phyloP scores from a whole-genome alignment of 2,113 vertebrate species.

The Nannobrachium achirus region DNA sequence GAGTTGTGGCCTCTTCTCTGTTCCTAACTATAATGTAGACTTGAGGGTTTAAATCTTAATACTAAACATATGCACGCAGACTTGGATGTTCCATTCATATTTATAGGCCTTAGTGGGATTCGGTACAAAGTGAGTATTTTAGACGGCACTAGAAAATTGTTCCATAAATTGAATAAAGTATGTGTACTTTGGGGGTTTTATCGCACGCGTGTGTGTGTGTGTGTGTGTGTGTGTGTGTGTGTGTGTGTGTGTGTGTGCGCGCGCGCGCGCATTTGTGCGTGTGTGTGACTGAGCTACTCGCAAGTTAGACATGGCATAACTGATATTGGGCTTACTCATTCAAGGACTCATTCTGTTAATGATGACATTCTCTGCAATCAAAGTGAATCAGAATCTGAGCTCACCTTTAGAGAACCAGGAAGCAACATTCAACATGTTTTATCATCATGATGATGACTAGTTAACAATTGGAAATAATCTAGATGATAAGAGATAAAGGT shows the following conservation, averaged over 20 bases:
- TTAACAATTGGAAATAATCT: constrained; percentile 19
- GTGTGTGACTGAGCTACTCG: not conserved
- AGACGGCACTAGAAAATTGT: constrained; percentile 12
- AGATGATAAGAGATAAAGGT: constrained; percentile 25
- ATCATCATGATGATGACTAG: constrained; percentile 24
- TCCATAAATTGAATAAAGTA: constrained; percentile 6
- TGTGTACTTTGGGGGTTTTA: not conserved
- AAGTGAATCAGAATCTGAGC: not conserved
- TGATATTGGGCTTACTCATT: not conserved
- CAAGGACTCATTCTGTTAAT: not conserved
- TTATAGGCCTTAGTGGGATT: constrained; percentile 23
- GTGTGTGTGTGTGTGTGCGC: too few relatives aligned
- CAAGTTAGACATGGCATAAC: not conserved
- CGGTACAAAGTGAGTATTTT: constrained; percentile 32
- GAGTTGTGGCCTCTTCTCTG: constrained; percentile 27
- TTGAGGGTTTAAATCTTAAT: constrained; percentile 54
- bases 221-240: too few relatives aligned
- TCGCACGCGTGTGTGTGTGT: not conserved
- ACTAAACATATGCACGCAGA: constrained; percentile 54
- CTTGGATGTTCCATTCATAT: constrained; percentile 33
- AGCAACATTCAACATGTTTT: not conserved
- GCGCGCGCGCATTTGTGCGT: too few relatives aligned
- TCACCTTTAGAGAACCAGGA: not conserved
- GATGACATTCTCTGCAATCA: not conserved
- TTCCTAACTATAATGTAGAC: constrained; percentile 33